phyloP scores from a whole-genome alignment of 2,888 invertebrate species.

The Achlya flavicornis region DNA sequence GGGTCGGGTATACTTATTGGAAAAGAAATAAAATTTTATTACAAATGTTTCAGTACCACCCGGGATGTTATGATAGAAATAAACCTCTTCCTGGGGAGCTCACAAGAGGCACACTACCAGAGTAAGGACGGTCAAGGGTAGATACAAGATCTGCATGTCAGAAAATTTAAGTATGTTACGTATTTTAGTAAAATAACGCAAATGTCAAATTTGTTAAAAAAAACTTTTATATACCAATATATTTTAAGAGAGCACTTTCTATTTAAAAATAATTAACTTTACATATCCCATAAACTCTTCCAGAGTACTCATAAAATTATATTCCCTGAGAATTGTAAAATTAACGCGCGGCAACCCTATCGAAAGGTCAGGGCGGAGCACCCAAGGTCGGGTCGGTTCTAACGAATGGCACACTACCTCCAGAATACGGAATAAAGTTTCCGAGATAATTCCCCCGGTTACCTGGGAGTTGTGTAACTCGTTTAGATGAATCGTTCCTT shows the following conservation, averaged over 20 bases:
- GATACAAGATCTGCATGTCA: neutral
- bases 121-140: neutral
- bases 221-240: no score
- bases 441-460: conserved; percentile 23
- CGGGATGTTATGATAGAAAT: conserved; percentile 31
- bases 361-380: conserved; percentile 9
- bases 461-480: conserved; percentile 23
- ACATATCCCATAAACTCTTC: no score
- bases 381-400: conserved; percentile 11
- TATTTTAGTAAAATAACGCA: neutral
- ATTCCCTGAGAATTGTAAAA: conserved; percentile 15
- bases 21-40: conserved; percentile 38
- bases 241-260: no score
- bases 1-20: conserved; percentile 25
- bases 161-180: neutral
- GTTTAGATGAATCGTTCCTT: conserved; percentile 26
- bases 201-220: neutral
- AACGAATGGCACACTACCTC: conserved; percentile 24
- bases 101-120: neutral
- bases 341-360: conserved; percentile 10
- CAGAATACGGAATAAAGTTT: conserved; percentile 33
- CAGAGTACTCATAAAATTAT: conserved; percentile 14
- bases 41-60: conserved; percentile 30
- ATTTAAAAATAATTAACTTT: no score
- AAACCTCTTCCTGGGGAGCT: conserved; percentile 25